Percentiles rank a stretch among this genome's conserved stretches.
Evolutionary conservation across 2,888 invertebrate species (phyloP).

Genomic region (Cheilosia pagana): DNA sequence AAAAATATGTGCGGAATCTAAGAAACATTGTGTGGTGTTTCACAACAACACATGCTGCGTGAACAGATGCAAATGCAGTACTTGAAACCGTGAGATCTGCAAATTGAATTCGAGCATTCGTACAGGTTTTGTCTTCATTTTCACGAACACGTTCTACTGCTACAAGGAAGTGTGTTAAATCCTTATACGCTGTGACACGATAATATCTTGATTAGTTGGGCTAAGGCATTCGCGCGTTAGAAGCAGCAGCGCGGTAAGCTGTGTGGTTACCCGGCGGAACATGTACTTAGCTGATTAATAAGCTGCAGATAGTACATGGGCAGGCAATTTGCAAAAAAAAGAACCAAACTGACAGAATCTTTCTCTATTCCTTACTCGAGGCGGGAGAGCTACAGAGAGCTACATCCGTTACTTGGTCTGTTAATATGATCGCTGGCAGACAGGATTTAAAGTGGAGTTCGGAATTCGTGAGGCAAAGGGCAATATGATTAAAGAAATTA

Average conservation of each 20-base stretch:
- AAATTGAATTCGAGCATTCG: conserved; percentile 58
- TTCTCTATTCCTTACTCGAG: neutral
- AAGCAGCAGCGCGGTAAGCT: conserved; percentile 26
- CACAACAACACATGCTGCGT: conserved; percentile 7
- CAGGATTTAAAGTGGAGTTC: conserved; percentile 39
- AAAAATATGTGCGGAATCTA: conserved; percentile 20
- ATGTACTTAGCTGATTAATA: conserved; percentile 75
- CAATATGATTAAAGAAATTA: conserved; percentile 32
- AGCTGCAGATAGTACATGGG: conserved; percentile 72
- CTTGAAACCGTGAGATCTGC: conserved; percentile 32
- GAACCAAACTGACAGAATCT: neutral
- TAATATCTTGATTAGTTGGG: conserved; percentile 73
- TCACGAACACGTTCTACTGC: conserved; percentile 50
- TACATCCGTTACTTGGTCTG: conserved; percentile 65
- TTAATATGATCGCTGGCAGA: conserved; percentile 61
- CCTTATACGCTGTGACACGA: conserved; percentile 65
- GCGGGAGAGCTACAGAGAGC: conserved; percentile 7
- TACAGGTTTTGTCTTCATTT: conserved; percentile 57
- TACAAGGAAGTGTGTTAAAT: conserved; percentile 74
- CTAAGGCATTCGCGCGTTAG: conserved; percentile 27
- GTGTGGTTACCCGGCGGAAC: conserved; percentile 47
- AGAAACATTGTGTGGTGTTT: conserved; percentile 59
- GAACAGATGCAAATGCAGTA: conserved; percentile 38
- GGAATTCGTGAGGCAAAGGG: conserved; percentile 32
- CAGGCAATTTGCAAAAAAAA: conserved; percentile 62